Evolutionary conservation across 2,888 invertebrate genomes (phyloP), one percentile per base, ranked within the genome.

Genomic region (Hypomecis atomaria): DNA sequence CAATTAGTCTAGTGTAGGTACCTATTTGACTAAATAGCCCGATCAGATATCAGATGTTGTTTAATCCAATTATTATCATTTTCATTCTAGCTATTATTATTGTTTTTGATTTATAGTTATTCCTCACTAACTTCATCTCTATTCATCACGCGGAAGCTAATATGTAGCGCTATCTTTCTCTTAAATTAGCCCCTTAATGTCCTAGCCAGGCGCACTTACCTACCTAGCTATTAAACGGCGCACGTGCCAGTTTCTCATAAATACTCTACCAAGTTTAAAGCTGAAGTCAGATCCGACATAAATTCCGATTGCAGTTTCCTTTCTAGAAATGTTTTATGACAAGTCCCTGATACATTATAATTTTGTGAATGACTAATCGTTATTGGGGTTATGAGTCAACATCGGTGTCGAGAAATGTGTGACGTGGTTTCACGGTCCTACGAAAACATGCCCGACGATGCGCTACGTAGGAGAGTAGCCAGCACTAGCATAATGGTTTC

Each of bases 341-440:
- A 75, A 80, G 76, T 75, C 71, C 72, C 71, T 77, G 77, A 78
- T 80, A 73, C 68, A 74, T 81, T 78, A 78, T 78, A 78, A 83
- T 83, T 86, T 83, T 79, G 84, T 86, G 85, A 86, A 88, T 90
- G 87, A 88, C 84, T 84, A 86, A 86, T 83, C 81, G 75, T 83
- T 82, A 82, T 82, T 81, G 75, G 77, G 80, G 74, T 73, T 75
- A 74, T 90, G 89, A 89, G 76, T 90, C 89, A 89, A 78, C 82
- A 75, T 78, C 76, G 73, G 72, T 77, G 78, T 81, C 74, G 79
- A 78, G 78, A 78, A 75, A 81, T 75, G 78, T 75, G 76, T 87
- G 85, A 84, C 82, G 86, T 75, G 73, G 74, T 78, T 79, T 77
- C 76, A 77, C 76, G 79, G 76, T 78, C 74, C 70, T 78, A 75